phyloP scores from a whole-genome alignment of 30 jellyfish, hydroid and myxozoan genomes.

The Nemopilema nomurai region DNA sequence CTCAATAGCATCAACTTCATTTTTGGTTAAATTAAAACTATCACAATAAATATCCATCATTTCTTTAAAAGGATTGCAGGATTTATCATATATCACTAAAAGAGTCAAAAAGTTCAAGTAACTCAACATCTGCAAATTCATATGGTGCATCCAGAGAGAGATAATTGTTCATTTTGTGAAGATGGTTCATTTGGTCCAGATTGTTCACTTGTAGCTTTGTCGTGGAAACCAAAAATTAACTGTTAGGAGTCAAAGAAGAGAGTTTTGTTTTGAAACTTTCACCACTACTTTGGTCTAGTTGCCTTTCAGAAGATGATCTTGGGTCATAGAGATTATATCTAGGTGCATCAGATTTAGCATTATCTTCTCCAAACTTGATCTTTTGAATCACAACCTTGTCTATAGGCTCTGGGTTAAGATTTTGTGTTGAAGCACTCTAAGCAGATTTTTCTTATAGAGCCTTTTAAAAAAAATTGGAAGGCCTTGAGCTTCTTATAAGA shows the following conservation, averaged over 20 bases:
- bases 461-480: slow-evolving; percentile 2
- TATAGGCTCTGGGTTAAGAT: no score
- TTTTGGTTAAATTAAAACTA: neutral
- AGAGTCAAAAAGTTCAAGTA: neutral
- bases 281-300: neutral
- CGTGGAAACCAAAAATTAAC: no score
- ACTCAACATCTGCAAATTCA: neutral
- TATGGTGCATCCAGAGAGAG: no score
- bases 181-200: no score
- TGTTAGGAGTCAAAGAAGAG: neutral
- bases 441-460: no score
- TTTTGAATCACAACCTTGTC: no score
- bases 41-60: slow-evolving; percentile 2
- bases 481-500: no score
- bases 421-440: no score
- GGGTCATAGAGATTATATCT: neutral
- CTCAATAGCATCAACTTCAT: neutral
- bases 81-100: slow-evolving; percentile 15
- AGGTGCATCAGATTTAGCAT: neutral
- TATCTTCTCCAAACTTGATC: neutral
- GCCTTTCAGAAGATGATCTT: neutral
- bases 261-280: neutral
- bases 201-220: no score
- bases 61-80: neutral
- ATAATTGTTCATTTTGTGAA: no score